Evolutionary conservation across 2,888 invertebrate species (phyloP), one percentile per base, ranked within the genome.

Genomic region (Bombyx huttoni): DNA sequence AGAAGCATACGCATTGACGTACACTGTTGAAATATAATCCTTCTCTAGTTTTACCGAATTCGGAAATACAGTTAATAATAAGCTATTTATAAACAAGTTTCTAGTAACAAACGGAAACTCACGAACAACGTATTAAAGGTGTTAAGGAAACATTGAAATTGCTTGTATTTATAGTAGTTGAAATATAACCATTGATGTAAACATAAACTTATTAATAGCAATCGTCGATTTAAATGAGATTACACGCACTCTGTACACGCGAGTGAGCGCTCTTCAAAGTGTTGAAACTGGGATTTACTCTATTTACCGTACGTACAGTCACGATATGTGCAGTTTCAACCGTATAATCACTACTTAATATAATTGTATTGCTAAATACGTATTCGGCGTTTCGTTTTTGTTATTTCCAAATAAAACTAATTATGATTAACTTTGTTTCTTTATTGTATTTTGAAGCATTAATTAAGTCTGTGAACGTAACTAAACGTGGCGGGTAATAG

Each of bases 161-260:
- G 40, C 8, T 40, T 6, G 40, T 40, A 40, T 40, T 40, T 40
- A 40, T 40, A 40, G 40, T 40, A 40, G 40, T 40, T 40, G 40
- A 40, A 40, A 53, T 53, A 54, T 62, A 57, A 60, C 58, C 56
- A 57, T 51, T 46, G 34, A 48, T 45, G 49, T 57, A 62, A 65
- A 66, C 63, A 60, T 54, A 58, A 49, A 51, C 52, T 53, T 60
- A 63, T 64, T 61, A 64, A 68, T 64, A 67, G 62, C 55, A 12
- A 50, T 12, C 33, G 34, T 34, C 47, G 35, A 51, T 47, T 14
- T 34, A 47, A 40, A 13, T 47, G 34, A 51, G 50, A 52, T 53
- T 54, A 51, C 61, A 55, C 57, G 61, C 55, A 52, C 13, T n/a
- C 50, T 24, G 58, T 53, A 54, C 54, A 53, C 51, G 50, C 49